Evolutionary conservation across 2,888 invertebrate species (phyloP).

Genomic region (Griposia aprilina): DNA sequence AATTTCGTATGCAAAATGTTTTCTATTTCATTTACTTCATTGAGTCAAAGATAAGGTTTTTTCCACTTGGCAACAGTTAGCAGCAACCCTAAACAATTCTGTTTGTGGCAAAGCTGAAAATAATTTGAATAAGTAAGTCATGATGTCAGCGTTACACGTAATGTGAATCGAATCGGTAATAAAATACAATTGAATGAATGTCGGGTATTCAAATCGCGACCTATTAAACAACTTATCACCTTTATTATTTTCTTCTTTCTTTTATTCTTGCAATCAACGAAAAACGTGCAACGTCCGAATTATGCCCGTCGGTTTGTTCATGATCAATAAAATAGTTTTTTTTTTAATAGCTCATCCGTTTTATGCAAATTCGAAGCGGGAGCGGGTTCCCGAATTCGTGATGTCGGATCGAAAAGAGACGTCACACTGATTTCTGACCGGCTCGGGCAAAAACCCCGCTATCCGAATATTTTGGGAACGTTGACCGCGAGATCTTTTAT

Average conservation of each 20-base stretch:
- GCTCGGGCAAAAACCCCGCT: conserved; percentile 60
- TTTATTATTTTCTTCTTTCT: conserved; percentile 50
- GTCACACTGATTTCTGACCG: conserved; percentile 56
- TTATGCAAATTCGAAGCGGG: conserved; percentile 17
- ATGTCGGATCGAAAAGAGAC: conserved; percentile 65
- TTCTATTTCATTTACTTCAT: conserved; percentile 12
- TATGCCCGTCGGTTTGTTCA: conserved; percentile 71
- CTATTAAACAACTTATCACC: conserved; percentile 70
- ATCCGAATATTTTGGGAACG: conserved; percentile 55
- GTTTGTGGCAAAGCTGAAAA: conserved; percentile 46
- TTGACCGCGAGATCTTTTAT: conserved; percentile 64
- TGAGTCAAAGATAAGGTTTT: conserved; percentile 17
- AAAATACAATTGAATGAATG: conserved; percentile 41
- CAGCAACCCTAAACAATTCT: conserved; percentile 44
- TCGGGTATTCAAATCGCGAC: conserved; percentile 58
- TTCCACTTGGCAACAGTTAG: conserved; percentile 35
- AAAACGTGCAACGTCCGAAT: conserved; percentile 71
- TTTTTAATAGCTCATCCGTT: conserved; percentile 39
- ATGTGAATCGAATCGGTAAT: conserved; percentile 37
- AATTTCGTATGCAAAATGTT: neutral
- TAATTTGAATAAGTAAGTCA: conserved; percentile 63
- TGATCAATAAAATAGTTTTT: conserved; percentile 75
- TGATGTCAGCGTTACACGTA: conserved; percentile 58
- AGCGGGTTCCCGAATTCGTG: conserved; percentile 48
- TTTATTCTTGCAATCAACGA: conserved; percentile 68